A percentile compares a stretch with the other conserved stretches of the same genome.
Evolutionary conservation across 1,140 invertebrate species (phyloP).

Genomic region (Lasioglossum albipes): DNA sequence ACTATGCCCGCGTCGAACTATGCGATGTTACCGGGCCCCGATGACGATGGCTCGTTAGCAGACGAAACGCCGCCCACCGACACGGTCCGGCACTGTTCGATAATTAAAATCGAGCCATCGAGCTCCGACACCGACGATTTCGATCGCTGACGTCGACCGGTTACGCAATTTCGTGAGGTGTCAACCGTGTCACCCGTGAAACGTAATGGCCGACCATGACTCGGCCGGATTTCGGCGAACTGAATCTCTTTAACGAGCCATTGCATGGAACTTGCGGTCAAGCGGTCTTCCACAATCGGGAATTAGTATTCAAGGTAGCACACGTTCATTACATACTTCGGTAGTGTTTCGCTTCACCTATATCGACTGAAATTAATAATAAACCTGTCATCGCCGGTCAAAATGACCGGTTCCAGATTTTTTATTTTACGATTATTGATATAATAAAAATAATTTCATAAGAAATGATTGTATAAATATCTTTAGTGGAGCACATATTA

Average conservation of each 20-base stretch:
- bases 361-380: no score
- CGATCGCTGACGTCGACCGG: neutral
- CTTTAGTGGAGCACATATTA: no score
- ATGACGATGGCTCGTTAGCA: constrained; percentile 63
- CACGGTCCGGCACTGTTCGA: constrained; percentile 45
- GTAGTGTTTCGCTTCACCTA: no score
- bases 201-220: constrained; percentile 11
- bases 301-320: no score
- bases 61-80: constrained; percentile 51
- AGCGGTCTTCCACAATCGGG: no score
- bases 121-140: constrained; percentile 9
- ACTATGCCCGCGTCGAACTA: constrained; percentile 51
- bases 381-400: no score
- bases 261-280: neutral
- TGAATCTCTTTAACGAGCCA: neutral
- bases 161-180: constrained; percentile 54
- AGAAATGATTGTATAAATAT: no score
- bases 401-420: no score
- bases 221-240: neutral
- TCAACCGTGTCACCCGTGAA: constrained; percentile 6
- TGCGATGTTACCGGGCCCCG: constrained; percentile 19
- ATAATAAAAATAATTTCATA: no score
- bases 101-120: constrained; percentile 57
- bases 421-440: no score
- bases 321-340: no score